Evolutionary conservation across 2,888 invertebrate genomes (phyloP).

Genomic region (Tiliacea citrago): DNA sequence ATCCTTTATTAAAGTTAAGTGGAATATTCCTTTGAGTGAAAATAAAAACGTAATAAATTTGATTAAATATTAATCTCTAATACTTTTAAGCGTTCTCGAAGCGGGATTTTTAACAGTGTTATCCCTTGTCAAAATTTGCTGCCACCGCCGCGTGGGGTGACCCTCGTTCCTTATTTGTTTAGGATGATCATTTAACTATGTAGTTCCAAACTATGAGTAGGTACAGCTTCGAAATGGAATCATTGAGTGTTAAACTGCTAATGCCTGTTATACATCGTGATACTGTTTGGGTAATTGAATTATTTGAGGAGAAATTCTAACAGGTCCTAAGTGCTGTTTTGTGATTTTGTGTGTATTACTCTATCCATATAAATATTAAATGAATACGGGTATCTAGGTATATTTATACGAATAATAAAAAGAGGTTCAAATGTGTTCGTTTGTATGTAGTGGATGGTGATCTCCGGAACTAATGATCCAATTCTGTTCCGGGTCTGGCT

Average conservation of each 20-base stretch:
- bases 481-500: too few species aligned
- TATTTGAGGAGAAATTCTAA: neutral
- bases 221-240: slow-evolving; percentile 60
- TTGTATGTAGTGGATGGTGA: too few species aligned
- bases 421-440: too few species aligned
- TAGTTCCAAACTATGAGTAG: slow-evolving; percentile 62
- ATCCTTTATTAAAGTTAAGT: slow-evolving; percentile 43
- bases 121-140: slow-evolving; percentile 66
- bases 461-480: too few species aligned
- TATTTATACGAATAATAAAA: too few species aligned
- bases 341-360: neutral
- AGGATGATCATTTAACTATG: slow-evolving; percentile 72
- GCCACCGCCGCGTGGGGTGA: slow-evolving; percentile 33
- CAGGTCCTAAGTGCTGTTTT: neutral
- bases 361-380: too few species aligned
- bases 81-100: slow-evolving; percentile 64
- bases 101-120: slow-evolving; percentile 69
- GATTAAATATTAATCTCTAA: slow-evolving; percentile 70
- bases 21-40: slow-evolving; percentile 57
- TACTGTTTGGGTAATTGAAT: slow-evolving; percentile 20
- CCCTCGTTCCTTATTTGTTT: slow-evolving; percentile 72
- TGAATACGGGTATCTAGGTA: too few species aligned
- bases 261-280: slow-evolving; percentile 49
- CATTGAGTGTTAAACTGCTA: slow-evolving; percentile 52
- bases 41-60: slow-evolving; percentile 61